Conservation (phyloP, 2,797 vertebrate genomes). For the Tokudaia muenninki region DNA sequence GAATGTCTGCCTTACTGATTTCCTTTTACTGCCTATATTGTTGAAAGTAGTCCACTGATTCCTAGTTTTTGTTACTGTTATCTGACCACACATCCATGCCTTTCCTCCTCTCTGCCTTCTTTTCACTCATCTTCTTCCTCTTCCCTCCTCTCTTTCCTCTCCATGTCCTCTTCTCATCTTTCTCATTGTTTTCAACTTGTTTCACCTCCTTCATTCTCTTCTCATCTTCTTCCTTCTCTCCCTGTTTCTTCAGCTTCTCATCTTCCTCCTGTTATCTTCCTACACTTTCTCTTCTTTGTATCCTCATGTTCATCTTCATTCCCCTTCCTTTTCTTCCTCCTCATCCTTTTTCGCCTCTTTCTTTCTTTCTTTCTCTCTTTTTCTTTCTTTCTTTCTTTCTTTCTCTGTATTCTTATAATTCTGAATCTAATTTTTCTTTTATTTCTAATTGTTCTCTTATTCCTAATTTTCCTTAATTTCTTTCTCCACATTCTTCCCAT, state of each 20-base stretch:
- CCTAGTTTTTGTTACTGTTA: neutral
- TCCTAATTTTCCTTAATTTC: neutral
- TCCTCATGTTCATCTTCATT: neutral
- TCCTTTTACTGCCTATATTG: neutral
- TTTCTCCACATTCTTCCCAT: neutral
- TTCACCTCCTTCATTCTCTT: neutral
- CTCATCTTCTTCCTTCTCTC: neutral
- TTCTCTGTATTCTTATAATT: neutral
- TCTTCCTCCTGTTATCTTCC: neutral
- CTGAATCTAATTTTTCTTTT: neutral
- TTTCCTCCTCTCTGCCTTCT: neutral
- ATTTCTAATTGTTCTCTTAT: neutral
- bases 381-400: neutral
- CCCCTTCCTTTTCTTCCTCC: neutral
- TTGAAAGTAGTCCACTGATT: neutral
- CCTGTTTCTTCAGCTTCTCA: neutral
- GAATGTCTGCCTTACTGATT: neutral
- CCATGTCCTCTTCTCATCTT: neutral
- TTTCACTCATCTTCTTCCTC: neutral
- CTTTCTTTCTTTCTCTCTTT: neutral
- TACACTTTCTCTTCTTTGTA: neutral
- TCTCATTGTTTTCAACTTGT: no score
- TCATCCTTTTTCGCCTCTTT: neutral
- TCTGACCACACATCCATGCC: no score
- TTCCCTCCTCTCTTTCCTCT: no score